phyloP scores from a whole-genome alignment of 2,113 vertebrate species.

The Tragelaphus buxtoni region DNA sequence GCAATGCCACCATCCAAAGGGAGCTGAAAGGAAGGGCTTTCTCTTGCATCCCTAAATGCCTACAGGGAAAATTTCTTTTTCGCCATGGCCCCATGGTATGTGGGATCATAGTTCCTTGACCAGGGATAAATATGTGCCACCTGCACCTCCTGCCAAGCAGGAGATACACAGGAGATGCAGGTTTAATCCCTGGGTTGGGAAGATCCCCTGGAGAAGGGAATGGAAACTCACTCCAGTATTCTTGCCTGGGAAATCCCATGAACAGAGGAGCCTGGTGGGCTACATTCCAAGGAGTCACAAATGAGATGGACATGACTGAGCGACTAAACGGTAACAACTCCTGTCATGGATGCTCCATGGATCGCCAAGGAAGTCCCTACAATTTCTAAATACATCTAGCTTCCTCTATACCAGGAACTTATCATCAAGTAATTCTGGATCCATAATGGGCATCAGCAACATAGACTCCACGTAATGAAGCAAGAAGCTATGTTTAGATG shows the following conservation, averaged over 20 bases:
- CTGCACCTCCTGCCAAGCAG: background rate
- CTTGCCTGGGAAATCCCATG: background rate
- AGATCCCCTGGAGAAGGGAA: background rate
- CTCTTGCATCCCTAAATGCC: accelerated
- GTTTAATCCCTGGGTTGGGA: background rate
- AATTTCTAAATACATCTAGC: background rate
- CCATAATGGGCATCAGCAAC: background rate
- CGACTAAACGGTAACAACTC: background rate
- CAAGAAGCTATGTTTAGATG: accelerated
- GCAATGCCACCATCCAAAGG: accelerated
- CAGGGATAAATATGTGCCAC: background rate
- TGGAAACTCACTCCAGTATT: background rate
- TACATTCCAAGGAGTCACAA: background rate
- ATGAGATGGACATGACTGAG: background rate
- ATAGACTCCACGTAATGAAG: no score
- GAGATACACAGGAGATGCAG: background rate
- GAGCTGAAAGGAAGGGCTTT: background rate
- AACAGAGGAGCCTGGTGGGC: background rate
- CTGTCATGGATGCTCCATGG: background rate
- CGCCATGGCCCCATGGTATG: background rate
- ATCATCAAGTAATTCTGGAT: background rate
- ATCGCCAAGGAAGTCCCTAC: background rate
- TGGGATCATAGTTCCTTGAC: background rate
- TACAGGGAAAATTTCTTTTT: background rate
- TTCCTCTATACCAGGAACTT: background rate